phyloP scores from a whole-genome alignment of 2,888 invertebrate genomes.

The Pseudococcus viburni region DNA sequence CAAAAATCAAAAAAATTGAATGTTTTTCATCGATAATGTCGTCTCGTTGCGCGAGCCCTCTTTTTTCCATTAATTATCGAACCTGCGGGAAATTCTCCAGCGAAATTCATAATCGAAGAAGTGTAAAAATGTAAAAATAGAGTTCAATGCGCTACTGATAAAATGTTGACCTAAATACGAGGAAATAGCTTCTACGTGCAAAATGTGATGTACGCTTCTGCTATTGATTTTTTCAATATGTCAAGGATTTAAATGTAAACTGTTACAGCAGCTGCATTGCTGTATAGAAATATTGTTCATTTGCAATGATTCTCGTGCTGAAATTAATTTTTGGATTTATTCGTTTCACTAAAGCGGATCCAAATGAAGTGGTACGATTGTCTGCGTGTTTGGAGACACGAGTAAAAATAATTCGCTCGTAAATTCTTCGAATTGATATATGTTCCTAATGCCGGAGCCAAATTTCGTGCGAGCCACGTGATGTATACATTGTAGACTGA shows the following conservation, averaged over 20 bases:
- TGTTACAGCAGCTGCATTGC: neutral
- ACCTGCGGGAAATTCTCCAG: neutral
- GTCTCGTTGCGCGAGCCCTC: neutral
- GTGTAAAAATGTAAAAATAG: neutral
- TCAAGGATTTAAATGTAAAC: conserved; percentile 14
- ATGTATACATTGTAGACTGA: neutral
- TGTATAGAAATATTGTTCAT: neutral
- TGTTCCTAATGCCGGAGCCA: neutral
- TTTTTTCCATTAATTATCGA: neutral
- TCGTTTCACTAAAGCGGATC: neutral
- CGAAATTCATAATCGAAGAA: neutral
- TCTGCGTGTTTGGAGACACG: neutral
- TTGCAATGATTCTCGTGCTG: neutral
- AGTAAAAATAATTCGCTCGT: conserved; percentile 29
- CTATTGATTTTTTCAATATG: conserved; percentile 35
- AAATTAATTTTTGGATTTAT: no score
- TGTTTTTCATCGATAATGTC: neutral
- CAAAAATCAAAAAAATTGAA: neutral
- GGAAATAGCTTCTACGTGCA: neutral
- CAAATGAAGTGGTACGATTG: neutral
- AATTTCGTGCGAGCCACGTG: neutral
- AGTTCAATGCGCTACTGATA: conserved; percentile 1
- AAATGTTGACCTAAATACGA: conserved; percentile 48
- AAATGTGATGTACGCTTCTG: neutral
- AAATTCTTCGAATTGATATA: conserved; percentile 35